phyloP scores from a whole-genome alignment of 2,113 vertebrate species.

The Larimichthys crocea region DNA sequence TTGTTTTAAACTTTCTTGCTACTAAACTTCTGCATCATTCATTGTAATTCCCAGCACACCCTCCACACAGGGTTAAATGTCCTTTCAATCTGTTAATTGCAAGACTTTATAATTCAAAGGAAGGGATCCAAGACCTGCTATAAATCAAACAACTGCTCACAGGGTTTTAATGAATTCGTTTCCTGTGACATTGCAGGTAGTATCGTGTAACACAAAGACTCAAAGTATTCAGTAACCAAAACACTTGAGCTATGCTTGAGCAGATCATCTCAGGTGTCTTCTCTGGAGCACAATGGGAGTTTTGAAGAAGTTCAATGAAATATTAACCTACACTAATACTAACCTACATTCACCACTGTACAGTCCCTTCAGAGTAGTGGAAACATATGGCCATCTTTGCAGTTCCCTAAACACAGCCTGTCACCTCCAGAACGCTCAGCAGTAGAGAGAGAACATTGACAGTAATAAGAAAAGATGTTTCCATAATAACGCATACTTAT shows the following conservation, averaged over 20 bases:
- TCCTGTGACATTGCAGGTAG: slow-evolving; percentile 63
- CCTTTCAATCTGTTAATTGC: slow-evolving; percentile 77
- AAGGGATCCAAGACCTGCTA: slow-evolving; percentile 49
- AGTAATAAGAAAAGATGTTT: neutral
- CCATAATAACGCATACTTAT: neutral
- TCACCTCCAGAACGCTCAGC: neutral
- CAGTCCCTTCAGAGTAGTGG: neutral
- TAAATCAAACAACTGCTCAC: slow-evolving; percentile 65
- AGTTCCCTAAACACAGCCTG: slow-evolving; percentile 5
- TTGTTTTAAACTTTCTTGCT: slow-evolving; percentile 43
- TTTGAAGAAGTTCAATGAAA: neutral
- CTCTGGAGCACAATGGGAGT: neutral
- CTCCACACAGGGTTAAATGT: slow-evolving; percentile 58
- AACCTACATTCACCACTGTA: neutral
- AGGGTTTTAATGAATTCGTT: slow-evolving; percentile 67
- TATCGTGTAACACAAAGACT: slow-evolving; percentile 14
- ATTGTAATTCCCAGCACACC: slow-evolving; percentile 54
- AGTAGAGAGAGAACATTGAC: neutral
- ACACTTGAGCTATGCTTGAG: no score
- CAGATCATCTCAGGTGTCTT: neutral
- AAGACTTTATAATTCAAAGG: slow-evolving; percentile 68
- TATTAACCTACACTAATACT: neutral
- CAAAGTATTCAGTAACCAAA: neutral
- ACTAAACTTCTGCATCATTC: slow-evolving; percentile 7
- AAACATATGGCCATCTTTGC: slow-evolving; percentile 14